phyloP scores from a whole-genome alignment of 2,797 vertebrate species.

The Hippopotamyrus pictus region DNA sequence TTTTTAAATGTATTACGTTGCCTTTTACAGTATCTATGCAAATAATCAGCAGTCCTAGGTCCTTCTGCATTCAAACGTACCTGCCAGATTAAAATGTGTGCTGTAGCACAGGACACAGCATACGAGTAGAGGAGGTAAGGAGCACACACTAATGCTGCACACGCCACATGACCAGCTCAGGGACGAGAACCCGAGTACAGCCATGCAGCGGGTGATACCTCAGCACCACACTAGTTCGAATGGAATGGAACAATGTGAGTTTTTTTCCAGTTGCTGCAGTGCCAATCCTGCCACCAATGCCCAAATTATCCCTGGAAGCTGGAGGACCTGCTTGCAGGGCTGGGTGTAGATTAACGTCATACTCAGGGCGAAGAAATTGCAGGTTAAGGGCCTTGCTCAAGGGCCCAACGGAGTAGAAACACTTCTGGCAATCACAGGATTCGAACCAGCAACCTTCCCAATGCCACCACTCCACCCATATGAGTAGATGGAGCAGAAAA shows the following conservation, averaged over 20 bases:
- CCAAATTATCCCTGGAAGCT: neutral
- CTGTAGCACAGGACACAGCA: neutral
- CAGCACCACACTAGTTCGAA: neutral
- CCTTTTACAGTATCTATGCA: neutral
- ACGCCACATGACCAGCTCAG: neutral
- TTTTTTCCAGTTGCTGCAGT: neutral
- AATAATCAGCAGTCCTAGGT: neutral
- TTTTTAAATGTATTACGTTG: neutral
- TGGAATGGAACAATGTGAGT: neutral
- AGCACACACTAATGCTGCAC: neutral
- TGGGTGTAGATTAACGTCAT: neutral
- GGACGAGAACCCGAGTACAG: neutral
- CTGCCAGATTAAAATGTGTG: neutral
- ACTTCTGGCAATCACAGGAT: neutral
- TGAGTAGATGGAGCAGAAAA: conserved; percentile 19
- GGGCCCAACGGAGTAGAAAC: neutral
- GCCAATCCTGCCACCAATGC: neutral
- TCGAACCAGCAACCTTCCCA: neutral
- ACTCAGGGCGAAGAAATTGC: neutral
- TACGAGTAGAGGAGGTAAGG: neutral
- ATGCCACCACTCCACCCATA: neutral
- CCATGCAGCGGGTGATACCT: neutral
- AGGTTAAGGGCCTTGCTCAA: neutral
- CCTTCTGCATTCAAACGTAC: neutral
- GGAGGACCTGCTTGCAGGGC: neutral